Conservation (phyloP, 2,797 vertebrate genomes). For the Prunella strophiata region DNA sequence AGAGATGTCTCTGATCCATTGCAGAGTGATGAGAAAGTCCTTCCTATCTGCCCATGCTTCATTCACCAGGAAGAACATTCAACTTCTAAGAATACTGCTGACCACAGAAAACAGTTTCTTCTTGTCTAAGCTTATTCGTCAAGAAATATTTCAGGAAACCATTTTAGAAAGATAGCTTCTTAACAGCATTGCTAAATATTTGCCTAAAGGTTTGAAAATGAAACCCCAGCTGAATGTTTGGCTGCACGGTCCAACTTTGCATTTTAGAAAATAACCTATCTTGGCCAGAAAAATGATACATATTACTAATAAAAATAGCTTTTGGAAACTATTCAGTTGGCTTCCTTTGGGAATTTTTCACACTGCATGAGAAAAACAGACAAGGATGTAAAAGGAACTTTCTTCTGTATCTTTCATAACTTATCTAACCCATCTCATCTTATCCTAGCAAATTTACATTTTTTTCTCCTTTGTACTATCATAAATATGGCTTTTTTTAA, state of each 20-base stretch:
- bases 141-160: constrained; percentile 10
- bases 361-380: not conserved
- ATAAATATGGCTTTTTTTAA: not conserved
- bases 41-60: not conserved
- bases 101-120: not conserved
- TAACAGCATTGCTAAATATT: constrained; percentile 33
- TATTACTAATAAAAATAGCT: constrained; percentile 58
- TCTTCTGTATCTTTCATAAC: not conserved
- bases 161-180: constrained; percentile 38
- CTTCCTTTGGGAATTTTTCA: constrained; percentile 20
- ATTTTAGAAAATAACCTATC: constrained; percentile 52
- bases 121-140: not conserved
- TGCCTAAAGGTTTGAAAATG: constrained; percentile 47
- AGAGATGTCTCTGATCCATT: not conserved
- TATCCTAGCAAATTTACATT: not conserved
- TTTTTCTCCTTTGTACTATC: not conserved
- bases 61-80: not conserved
- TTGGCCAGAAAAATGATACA: constrained; percentile 47
- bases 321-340: constrained; percentile 41
- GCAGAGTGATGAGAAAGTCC: not conserved
- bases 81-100: not conserved
- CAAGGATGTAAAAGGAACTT: not conserved
- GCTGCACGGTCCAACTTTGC: not conserved
- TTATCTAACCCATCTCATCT: not conserved
- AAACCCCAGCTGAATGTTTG: constrained; percentile 35